These are phyloP conservation scores for Hirudinaria manillensis DNA, from an alignment of 2,888 invertebrate genomes.

Conservation along the genomic window DNA sequence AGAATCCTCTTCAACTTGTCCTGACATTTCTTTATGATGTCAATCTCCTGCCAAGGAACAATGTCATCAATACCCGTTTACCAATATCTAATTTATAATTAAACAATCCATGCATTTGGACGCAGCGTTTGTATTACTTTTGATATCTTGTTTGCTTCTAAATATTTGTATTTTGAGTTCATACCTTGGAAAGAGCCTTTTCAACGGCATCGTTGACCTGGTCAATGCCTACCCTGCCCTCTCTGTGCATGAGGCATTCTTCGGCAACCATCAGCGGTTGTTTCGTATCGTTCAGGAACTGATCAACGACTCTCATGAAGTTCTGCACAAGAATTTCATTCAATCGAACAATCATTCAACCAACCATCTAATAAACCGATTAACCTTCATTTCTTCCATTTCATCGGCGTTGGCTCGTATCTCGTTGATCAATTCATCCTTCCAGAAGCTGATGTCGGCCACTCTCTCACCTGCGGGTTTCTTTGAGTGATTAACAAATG, in stretches of 20 bases:
- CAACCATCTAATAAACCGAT: background rate
- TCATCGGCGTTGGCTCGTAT: conserved; percentile 75
- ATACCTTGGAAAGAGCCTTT: conserved; percentile 67
- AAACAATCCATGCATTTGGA: too few species aligned
- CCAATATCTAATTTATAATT: background rate
- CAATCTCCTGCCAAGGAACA: conserved; percentile 64
- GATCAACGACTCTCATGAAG: conserved; percentile 59
- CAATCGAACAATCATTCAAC: background rate
- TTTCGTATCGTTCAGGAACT: conserved; percentile 70
- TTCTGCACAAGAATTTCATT: conserved; percentile 55
- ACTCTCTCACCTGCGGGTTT: conserved; percentile 64
- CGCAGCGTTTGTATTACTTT: too few species aligned
- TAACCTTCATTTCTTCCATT: conserved; percentile 70
- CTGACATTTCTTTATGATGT: conserved; percentile 71
- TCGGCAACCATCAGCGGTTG: conserved; percentile 84
- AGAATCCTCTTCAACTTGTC: conserved; percentile 70
- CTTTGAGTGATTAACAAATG: background rate
- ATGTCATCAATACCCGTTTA: background rate
- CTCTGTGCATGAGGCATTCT: conserved; percentile 85
- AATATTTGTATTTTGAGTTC: background rate
- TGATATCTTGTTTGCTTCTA: too few species aligned
- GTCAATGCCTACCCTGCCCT: conserved; percentile 79
- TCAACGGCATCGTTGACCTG: conserved; percentile 85
- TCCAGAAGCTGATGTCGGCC: conserved; percentile 84
- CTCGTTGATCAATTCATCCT: conserved; percentile 75